Conservation (phyloP, 2,888 invertebrate species). For the Cloeon dipterum region DNA sequence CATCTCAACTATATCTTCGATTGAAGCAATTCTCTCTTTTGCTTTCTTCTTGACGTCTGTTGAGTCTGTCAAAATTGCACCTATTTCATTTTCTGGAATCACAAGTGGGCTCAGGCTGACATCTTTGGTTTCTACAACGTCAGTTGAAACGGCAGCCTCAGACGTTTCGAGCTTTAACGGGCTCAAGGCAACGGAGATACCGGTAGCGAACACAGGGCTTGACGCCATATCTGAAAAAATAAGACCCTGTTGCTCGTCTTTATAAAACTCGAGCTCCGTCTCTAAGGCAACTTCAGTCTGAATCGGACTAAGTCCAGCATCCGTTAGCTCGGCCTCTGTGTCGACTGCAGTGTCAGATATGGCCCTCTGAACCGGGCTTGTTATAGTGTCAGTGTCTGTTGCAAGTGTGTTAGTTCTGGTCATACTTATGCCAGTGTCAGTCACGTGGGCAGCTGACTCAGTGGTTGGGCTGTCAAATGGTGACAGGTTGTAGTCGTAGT, state of each 20-base stretch:
- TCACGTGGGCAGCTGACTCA: constrained; percentile 25
- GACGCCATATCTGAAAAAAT: constrained; percentile 22
- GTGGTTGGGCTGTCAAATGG: constrained; percentile 19
- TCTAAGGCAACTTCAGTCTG: constrained; percentile 22
- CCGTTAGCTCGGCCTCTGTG: constrained; percentile 26
- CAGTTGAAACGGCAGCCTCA: constrained; percentile 26
- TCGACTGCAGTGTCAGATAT: constrained; percentile 21
- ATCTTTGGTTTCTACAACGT: constrained; percentile 25
- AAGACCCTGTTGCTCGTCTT: constrained; percentile 14
- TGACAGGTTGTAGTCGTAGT: constrained; percentile 18
- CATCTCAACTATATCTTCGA: constrained; percentile 16
- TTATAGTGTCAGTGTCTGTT: constrained; percentile 19
- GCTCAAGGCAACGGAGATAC: constrained; percentile 16
- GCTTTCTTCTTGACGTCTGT: not conserved
- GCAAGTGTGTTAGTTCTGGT: constrained; percentile 19
- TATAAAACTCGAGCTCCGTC: constrained; percentile 11
- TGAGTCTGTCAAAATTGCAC: not conserved
- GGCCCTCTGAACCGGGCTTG: constrained; percentile 15
- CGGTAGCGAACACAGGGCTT: constrained; percentile 23
- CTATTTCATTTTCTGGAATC: constrained; percentile 3
- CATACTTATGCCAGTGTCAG: constrained; percentile 28
- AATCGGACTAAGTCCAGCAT: constrained; percentile 29
- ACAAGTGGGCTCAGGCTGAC: constrained; percentile 25
- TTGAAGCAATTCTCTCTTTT: constrained; percentile 3
- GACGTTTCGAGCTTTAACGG: constrained; percentile 22